Conservation (phyloP, 2,113 vertebrate genomes). For the Marmota flaviventris region DNA sequence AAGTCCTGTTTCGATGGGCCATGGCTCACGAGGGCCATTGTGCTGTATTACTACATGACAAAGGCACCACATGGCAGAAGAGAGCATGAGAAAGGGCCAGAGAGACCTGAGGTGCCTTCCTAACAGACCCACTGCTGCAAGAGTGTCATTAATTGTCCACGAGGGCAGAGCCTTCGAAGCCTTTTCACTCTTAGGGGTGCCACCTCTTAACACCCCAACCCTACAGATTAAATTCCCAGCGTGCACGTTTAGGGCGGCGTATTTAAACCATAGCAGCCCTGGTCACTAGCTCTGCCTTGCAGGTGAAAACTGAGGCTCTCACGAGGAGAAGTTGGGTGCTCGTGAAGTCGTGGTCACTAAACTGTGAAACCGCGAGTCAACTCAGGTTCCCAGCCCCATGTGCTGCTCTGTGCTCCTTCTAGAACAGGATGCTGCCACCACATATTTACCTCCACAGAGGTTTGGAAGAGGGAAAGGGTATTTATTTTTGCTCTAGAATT, state of each 20-base stretch:
- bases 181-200: background rate
- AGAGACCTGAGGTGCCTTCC: background rate
- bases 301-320: background rate
- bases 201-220: background rate
- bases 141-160: too few relatives aligned
- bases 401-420: background rate
- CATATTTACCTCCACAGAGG: background rate
- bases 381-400: background rate
- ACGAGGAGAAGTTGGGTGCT: background rate
- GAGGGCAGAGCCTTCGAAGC: background rate
- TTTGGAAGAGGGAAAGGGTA: background rate
- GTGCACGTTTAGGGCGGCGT: background rate
- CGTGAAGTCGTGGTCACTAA: background rate
- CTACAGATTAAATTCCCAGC: background rate
- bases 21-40: background rate
- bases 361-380: background rate
- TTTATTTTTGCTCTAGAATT: background rate
- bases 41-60: background rate
- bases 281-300: background rate
- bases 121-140: background rate
- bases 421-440: background rate
- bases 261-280: background rate
- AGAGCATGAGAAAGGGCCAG: background rate
- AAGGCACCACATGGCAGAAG: background rate
- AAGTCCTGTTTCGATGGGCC: background rate